Percentiles rank a stretch among this genome's conserved stretches.
phyloP scores from a whole-genome alignment of 2,797 vertebrate genomes.

The Choloepus didactylus region DNA sequence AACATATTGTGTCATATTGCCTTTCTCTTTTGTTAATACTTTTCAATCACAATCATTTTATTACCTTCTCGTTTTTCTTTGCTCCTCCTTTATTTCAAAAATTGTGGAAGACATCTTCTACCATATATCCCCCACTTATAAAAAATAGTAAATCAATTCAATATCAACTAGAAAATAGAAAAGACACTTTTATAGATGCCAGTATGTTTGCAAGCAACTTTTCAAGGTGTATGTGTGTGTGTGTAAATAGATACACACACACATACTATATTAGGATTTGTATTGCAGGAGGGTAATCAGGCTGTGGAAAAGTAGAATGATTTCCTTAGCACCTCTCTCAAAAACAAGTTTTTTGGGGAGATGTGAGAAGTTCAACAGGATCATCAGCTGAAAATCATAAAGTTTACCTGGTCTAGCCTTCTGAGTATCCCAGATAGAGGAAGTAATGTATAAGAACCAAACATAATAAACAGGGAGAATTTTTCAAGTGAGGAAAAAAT shows the following conservation, averaged over 20 bases:
- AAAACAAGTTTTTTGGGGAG: background rate
- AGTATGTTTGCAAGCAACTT: background rate
- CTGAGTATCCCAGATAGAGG: background rate
- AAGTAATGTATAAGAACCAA: background rate
- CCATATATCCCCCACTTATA: background rate
- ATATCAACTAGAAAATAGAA: background rate
- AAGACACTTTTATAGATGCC: background rate
- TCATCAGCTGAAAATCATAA: rapidly evolving
- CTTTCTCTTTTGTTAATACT: background rate
- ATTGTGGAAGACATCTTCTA: background rate
- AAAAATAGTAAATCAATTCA: background rate
- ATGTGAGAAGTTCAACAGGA: background rate
- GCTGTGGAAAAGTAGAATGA: background rate
- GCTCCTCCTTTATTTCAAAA: background rate
- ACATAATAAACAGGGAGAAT: background rate
- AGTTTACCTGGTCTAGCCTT: background rate
- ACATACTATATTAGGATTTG: background rate
- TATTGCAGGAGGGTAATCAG: background rate
- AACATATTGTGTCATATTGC: background rate
- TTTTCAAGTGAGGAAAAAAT: background rate
- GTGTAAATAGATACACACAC: no score
- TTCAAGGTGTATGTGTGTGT: background rate
- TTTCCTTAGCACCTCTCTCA: background rate
- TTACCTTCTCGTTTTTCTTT: background rate
- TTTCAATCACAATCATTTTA: background rate